These are phyloP conservation scores for Teleogryllus oceanicus DNA, from an alignment of 2,888 invertebrate genomes.

Conservation along the genomic window DNA sequence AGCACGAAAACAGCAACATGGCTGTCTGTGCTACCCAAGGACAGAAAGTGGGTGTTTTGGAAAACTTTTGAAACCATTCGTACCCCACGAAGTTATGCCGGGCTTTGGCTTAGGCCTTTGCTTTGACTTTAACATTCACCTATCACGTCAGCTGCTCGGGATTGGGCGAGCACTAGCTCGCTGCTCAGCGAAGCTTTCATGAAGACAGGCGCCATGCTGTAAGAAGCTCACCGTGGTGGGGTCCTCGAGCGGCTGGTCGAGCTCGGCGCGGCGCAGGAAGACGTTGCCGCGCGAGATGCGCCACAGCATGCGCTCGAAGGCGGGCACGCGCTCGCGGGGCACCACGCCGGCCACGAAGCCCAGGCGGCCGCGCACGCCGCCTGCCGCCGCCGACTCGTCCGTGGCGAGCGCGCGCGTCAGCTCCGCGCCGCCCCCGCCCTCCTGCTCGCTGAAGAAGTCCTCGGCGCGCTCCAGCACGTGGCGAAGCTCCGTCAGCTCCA, in stretches of 20 bases:
- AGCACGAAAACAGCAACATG: too few relatives aligned
- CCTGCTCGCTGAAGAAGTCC: constrained; percentile 80
- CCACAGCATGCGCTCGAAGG: constrained; percentile 92
- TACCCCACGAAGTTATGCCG: too few relatives aligned
- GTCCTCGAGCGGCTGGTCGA: constrained; percentile 78
- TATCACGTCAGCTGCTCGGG: too few relatives aligned
- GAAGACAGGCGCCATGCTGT: too few relatives aligned
- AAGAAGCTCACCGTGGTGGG: constrained; percentile 66
- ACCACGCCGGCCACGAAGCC: constrained; percentile 90
- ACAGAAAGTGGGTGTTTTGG: too few relatives aligned
- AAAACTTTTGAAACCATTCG: too few relatives aligned
- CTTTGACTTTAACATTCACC: too few relatives aligned
- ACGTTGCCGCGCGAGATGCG: constrained; percentile 89
- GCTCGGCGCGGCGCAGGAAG: constrained; percentile 80
- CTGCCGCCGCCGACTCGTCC: constrained; percentile 47
- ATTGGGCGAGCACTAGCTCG: too few relatives aligned
- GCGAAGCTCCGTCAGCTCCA: constrained; percentile 85
- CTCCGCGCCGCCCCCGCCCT: constrained; percentile 64
- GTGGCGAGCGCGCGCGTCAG: constrained; percentile 58
- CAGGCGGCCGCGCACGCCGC: constrained; percentile 45
- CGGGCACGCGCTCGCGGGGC: constrained; percentile 78
- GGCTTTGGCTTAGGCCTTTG: too few relatives aligned
- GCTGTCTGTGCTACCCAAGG: too few relatives aligned
- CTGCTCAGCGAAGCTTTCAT: too few relatives aligned
- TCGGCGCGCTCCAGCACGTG: constrained; percentile 92